phyloP scores from a whole-genome alignment of 2,888 invertebrate species.

The Ferdinandea cuprea region DNA sequence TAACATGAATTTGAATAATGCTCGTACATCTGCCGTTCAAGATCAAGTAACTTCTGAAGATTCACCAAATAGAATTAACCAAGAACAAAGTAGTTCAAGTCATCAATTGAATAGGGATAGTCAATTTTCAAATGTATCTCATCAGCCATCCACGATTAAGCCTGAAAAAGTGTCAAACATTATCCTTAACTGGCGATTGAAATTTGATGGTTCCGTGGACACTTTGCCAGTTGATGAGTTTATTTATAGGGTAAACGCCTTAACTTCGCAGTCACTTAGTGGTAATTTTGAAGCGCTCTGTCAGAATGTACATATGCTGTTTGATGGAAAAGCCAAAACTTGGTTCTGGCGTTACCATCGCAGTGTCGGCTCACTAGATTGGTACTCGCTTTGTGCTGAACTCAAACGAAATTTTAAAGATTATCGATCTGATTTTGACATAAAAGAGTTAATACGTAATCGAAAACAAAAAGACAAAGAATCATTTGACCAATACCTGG shows the following conservation, averaged over 20 bases:
- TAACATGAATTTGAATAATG: not conserved
- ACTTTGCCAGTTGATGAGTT: constrained; percentile 12
- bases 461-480: constrained; percentile 2
- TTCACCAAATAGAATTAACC: no score
- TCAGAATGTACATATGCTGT: constrained; percentile 2
- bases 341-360: constrained; percentile 40
- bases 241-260: not conserved
- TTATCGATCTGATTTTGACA: constrained; percentile 12
- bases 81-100: no score
- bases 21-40: constrained; percentile 10
- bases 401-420: constrained; percentile 4
- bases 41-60: no score
- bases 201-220: constrained; percentile 13
- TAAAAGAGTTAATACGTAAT: constrained; percentile 10
- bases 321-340: no score
- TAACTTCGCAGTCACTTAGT: not conserved
- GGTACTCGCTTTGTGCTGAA: constrained; percentile 15
- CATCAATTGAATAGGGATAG: no score
- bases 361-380: constrained; percentile 2
- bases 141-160: no score
- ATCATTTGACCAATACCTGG: not conserved
- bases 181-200: constrained; percentile 21
- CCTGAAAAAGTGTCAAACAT: no score
- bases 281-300: not conserved
- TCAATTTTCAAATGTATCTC: no score